Conservation (phyloP, 2,113 vertebrate genomes). For the Drymodes brunneopygia region DNA sequence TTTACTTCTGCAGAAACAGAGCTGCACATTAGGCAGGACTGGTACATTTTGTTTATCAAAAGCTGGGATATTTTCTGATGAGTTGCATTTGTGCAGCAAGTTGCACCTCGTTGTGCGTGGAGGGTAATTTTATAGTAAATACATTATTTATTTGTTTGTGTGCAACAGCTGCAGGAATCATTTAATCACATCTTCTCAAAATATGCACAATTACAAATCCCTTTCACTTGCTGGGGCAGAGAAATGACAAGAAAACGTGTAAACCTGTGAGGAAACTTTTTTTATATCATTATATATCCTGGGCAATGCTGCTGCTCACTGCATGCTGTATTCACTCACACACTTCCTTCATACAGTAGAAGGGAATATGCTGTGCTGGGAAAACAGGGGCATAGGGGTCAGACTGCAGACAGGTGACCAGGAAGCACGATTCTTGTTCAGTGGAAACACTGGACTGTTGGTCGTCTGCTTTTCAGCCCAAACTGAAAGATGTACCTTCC, state of each 20-base stretch:
- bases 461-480: neutral
- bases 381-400: accelerated
- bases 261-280: neutral
- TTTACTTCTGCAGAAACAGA: neutral
- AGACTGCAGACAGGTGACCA: neutral
- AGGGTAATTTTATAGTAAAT: neutral
- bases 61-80: neutral
- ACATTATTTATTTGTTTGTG: neutral
- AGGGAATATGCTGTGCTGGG: neutral
- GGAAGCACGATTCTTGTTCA: neutral
- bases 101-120: neutral
- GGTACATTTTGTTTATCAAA: neutral
- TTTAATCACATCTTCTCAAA: neutral
- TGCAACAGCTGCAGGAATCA: neutral
- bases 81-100: neutral
- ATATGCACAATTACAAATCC: neutral
- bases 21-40: neutral
- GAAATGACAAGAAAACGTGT: neutral
- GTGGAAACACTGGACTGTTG: accelerated
- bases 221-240: neutral
- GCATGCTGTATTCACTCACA: neutral
- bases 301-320: neutral
- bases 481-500: neutral
- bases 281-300: neutral
- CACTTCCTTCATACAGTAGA: neutral